These are phyloP conservation scores for Atethmia centrago DNA, from an alignment of 2,888 invertebrate species.

Conservation along the genomic window DNA sequence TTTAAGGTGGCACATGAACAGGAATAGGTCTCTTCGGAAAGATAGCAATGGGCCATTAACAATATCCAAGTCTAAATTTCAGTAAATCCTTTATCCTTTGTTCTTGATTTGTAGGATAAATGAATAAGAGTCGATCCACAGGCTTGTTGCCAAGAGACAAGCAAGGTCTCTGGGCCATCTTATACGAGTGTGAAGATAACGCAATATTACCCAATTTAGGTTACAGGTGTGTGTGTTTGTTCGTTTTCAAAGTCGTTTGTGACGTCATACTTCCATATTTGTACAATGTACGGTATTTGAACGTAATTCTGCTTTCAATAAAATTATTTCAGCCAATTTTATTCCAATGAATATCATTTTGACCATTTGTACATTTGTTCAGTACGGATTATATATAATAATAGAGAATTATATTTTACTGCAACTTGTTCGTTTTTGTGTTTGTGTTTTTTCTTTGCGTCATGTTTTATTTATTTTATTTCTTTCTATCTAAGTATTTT, in stretches of 20 bases:
- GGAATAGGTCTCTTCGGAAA: neutral
- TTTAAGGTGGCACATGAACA: neutral
- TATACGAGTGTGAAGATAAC: slow-evolving; percentile 27
- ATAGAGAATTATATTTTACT: neutral
- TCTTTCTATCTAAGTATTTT: neutral
- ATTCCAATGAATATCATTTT: neutral
- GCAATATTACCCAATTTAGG: slow-evolving; percentile 59
- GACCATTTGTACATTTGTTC: neutral
- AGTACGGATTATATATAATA: neutral
- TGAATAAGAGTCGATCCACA: neutral
- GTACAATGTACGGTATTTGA: slow-evolving; percentile 11
- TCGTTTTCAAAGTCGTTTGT: slow-evolving; percentile 58
- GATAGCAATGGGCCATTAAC: neutral
- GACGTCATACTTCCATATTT: slow-evolving; percentile 57
- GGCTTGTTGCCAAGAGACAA: slow-evolving; percentile 14
- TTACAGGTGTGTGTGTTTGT: slow-evolving; percentile 60
- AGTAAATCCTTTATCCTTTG: neutral
- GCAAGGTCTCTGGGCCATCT: slow-evolving; percentile 27
- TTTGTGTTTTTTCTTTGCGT: neutral
- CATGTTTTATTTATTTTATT: neutral
- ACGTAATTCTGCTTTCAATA: slow-evolving; percentile 34
- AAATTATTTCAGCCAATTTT: slow-evolving; percentile 32
- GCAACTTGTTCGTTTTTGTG: neutral
- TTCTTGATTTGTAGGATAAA: slow-evolving; percentile 1
- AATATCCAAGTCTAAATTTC: no score